phyloP scores from a whole-genome alignment of 2,113 vertebrate genomes.

The Neotoma lepida region DNA sequence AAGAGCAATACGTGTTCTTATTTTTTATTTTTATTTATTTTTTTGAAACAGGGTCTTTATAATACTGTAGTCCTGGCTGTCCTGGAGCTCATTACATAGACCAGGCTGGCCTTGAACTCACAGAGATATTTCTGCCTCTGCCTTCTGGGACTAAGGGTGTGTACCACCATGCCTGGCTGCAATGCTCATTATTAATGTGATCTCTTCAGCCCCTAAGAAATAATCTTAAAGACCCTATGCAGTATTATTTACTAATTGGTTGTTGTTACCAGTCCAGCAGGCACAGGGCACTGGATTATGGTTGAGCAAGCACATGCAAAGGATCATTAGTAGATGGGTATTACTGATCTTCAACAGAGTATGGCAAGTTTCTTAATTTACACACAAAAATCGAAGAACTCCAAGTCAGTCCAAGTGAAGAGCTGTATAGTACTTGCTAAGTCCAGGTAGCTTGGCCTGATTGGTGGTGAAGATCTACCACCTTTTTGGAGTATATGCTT shows the following conservation, averaged over 20 bases:
- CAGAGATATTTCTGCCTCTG: neutral
- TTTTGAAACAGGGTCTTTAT: neutral
- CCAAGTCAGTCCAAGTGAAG: neutral
- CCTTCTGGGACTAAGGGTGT: neutral
- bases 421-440: neutral
- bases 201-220: neutral
- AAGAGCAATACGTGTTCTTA: neutral
- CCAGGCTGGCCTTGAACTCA: neutral
- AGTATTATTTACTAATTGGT: conserved; percentile 16
- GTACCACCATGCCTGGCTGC: neutral
- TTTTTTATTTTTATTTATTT: neutral
- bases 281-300: neutral
- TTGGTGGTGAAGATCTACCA: neutral
- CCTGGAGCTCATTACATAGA: neutral
- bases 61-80: neutral
- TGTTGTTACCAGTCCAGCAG: neutral
- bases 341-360: neutral
- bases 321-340: neutral
- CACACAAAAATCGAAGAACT: conserved; percentile 15
- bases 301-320: neutral
- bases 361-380: conserved; percentile 18
- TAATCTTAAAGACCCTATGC: conserved; percentile 6
- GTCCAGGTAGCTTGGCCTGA: neutral
- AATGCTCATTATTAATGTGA: neutral
- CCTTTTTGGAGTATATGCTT: conserved; percentile 9